Evolutionary conservation across 2,888 invertebrate species (phyloP).

Genomic region (Campoletis raptor): DNA sequence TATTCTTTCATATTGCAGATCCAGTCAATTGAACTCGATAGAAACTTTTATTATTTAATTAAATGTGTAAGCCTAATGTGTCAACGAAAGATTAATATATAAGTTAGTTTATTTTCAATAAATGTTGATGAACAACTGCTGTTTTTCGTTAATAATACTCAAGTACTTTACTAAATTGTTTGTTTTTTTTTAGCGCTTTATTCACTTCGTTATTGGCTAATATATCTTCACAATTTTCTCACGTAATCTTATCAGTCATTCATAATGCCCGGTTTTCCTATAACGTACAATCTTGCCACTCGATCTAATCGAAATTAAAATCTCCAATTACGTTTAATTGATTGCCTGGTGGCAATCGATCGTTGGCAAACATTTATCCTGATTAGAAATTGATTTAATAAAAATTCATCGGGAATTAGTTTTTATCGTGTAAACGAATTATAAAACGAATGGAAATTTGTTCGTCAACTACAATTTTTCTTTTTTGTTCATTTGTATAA

Average conservation of each 20-base stretch:
- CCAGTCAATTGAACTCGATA: no score
- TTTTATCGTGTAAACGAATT: constrained; percentile 5
- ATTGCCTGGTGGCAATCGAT: constrained; percentile 3
- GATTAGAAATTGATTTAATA: constrained; percentile 16
- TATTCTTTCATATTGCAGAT: no score
- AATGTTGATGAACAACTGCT: background rate
- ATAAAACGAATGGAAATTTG: background rate
- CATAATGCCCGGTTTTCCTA: background rate
- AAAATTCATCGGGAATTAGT: background rate
- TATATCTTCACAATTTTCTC: constrained; percentile 23
- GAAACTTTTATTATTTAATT: no score
- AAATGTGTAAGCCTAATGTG: no score
- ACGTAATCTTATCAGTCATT: constrained; percentile 14
- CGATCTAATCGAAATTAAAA: constrained; percentile 34
- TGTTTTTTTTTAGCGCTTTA: background rate
- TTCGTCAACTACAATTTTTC: background rate
- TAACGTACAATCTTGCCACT: constrained; percentile 28
- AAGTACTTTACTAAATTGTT: background rate
- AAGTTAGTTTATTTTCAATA: background rate
- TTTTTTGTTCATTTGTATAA: background rate
- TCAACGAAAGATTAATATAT: no score
- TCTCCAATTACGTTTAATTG: constrained; percentile 23
- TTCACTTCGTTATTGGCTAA: background rate
- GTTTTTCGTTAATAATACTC: background rate
- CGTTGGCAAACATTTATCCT: background rate